phyloP scores from a whole-genome alignment of 2,888 invertebrate species.

The Eupelmus urozonus region DNA sequence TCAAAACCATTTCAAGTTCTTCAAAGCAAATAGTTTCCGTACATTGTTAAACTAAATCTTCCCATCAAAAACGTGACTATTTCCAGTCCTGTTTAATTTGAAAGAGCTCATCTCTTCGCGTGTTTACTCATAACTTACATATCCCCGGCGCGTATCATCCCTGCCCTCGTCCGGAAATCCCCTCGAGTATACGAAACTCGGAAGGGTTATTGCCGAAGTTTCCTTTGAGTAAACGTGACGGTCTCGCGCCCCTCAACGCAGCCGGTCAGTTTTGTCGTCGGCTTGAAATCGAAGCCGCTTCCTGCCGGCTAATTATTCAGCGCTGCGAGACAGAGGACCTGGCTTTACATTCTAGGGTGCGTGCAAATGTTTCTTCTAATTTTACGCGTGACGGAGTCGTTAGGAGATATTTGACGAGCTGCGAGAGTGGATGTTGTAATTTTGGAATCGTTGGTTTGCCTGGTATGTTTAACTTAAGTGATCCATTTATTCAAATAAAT shows the following conservation, averaged over 20 bases:
- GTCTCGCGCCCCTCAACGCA: not conserved
- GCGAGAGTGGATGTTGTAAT: too few relatives aligned
- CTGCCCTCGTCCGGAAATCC: constrained; percentile 49
- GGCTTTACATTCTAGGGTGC: not conserved
- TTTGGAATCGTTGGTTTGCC: too few relatives aligned
- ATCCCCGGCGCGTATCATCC: constrained; percentile 51
- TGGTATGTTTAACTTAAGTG: too few relatives aligned
- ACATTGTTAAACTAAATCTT: too few relatives aligned
- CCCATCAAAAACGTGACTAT: too few relatives aligned
- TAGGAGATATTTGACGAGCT: not conserved
- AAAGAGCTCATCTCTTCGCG: not conserved
- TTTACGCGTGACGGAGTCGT: not conserved
- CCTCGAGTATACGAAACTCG: constrained; percentile 29
- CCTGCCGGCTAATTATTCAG: constrained; percentile 24
- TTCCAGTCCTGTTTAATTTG: not conserved
- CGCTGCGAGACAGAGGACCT: constrained; percentile 14
- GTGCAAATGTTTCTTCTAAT: constrained; percentile 23
- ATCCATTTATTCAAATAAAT: too few relatives aligned
- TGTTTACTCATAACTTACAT: constrained; percentile 29
- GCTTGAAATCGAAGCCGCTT: constrained; percentile 5
- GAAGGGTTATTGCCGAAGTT: constrained; percentile 64
- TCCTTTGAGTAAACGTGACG: constrained; percentile 45
- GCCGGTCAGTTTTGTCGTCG: constrained; percentile 7
- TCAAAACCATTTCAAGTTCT: too few relatives aligned
- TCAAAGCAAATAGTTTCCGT: too few relatives aligned